Percentiles rank a stretch among this genome's conserved stretches.
These are phyloP conservation scores for Lophochroa leadbeateri DNA, from an alignment of 2,113 vertebrate species.

Conservation along the genomic window DNA sequence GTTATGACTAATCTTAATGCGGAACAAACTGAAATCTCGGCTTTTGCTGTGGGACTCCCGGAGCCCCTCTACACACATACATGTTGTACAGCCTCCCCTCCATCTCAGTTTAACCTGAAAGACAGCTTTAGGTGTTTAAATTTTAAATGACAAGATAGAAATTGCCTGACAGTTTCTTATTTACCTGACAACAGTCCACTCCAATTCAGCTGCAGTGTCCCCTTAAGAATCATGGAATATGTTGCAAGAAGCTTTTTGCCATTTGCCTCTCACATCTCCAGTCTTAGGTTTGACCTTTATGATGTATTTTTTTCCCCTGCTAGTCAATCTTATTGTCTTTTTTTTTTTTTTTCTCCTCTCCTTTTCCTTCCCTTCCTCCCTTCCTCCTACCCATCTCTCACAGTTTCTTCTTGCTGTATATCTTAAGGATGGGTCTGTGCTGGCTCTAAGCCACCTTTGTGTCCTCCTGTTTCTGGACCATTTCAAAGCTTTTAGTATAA, in stretches of 20 bases:
- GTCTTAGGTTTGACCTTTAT: slow-evolving; percentile 29
- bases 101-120: neutral
- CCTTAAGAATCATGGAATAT: neutral
- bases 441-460: slow-evolving; percentile 59
- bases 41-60: neutral
- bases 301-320: neutral
- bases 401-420: neutral
- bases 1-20: neutral
- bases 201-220: neutral
- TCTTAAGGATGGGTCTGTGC: neutral
- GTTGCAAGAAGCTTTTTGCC: neutral
- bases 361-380: neutral
- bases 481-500: slow-evolving; percentile 17
- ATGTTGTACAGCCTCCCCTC: no score
- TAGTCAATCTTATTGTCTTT: neutral
- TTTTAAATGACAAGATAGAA: neutral
- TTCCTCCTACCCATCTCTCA: neutral
- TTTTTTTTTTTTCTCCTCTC: neutral
- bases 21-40: neutral
- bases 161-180: neutral
- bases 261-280: neutral
- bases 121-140: neutral
- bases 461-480: neutral
- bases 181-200: neutral
- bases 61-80: neutral